Evolutionary conservation across 2,113 vertebrate genomes (phyloP), one percentile per base, ranked within the genome.

Genomic region (Saguinus midas): DNA sequence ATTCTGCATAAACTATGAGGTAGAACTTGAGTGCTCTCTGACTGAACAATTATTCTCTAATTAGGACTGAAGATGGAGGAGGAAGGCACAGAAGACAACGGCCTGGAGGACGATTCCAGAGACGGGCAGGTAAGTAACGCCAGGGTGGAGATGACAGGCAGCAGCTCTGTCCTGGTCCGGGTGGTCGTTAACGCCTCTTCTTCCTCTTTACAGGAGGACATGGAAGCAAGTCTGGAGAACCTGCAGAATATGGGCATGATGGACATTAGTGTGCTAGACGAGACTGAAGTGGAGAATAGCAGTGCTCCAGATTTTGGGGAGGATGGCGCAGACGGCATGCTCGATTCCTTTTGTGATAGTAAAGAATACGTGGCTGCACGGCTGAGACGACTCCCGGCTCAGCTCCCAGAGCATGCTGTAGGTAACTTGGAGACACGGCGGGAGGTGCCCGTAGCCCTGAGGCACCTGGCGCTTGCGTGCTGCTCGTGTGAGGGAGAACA

Each of bases 231-330:
- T 61, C 98, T 99, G 23, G 99, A 99, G 94, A 99, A 97, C 97
- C 98, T 99, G 97, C 99, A 99, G 97, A 99, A 99, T 70, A 99
- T 99, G 98, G 99, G 99, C 98, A 99, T 99, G 98, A 98, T 99
- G 97, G 99, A 99, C 95, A 99, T 99, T 97, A 99, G 98, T 11
- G 98, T 99, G 84, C 96, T 99, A 94, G 99, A 99, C 55, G 99
- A 99, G 91, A 99, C 99, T 0, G 99, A 99, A 84, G 99, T 99
- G 3, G 99, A 99, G 94, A 99, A 98, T 25, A 98, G 98, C 93
- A 98, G 98, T 79, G 98, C 98, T 0, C 98, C 98, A 0, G 99
- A 99, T 81, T 98, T 98, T 35, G 97, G 96, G 96, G 99, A 99
- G 6, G 99, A 99, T 75, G 98, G 98, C 4, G 96, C 99, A 1